Evolutionary conservation across 2,113 vertebrate species (phyloP).

Genomic region (Lichenostomus cassidix): DNA sequence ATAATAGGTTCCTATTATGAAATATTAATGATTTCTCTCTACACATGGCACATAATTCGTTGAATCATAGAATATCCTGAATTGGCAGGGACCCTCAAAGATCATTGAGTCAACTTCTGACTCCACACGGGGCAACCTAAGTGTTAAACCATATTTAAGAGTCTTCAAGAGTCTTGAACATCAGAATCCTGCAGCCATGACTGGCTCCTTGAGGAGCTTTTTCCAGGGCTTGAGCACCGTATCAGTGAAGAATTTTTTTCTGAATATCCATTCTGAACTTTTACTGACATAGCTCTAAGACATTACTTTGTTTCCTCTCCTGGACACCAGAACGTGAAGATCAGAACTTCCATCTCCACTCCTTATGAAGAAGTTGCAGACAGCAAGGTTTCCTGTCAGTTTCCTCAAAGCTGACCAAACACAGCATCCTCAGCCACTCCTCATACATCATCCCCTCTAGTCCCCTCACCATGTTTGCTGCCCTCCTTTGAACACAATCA

Average conservation of each 20-base stretch:
- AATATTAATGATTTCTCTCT: not conserved
- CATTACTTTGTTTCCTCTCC: not conserved
- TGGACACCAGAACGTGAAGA: not conserved
- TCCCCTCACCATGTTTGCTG: not conserved
- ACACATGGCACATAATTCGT: not conserved
- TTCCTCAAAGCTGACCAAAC: not conserved
- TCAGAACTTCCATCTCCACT: not conserved
- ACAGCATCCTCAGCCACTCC: not conserved
- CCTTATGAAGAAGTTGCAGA: not conserved
- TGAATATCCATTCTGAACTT: not conserved
- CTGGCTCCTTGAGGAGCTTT: not conserved
- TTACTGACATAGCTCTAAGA: not conserved
- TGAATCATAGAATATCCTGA: not conserved
- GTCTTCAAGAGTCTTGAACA: not conserved
- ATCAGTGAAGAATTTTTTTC: not conserved
- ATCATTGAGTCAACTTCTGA: not conserved
- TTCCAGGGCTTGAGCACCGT: not conserved
- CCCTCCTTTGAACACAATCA: not conserved
- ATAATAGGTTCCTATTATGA: not conserved
- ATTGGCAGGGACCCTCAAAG: not conserved
- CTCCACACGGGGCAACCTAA: not conserved
- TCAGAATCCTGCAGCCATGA: not conserved
- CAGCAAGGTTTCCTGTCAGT: not conserved
- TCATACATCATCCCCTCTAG: not conserved
- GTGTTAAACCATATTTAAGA: not conserved